Evolutionary conservation across 1,140 invertebrate genomes (phyloP).

Genomic region (Harpegnathos saltator): DNA sequence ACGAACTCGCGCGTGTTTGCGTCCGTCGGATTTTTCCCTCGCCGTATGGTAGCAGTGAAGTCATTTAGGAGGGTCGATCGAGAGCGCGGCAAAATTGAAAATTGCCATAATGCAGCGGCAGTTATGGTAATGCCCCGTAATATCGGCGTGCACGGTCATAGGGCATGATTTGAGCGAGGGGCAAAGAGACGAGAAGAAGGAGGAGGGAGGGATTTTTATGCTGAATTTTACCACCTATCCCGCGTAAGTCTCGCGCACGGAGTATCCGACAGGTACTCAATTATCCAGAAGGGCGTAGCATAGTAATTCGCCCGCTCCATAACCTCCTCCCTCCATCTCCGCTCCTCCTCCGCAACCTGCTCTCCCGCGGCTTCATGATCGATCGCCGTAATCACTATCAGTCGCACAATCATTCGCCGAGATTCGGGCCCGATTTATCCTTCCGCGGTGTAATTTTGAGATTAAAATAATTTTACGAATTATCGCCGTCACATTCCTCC

Average conservation of each 20-base stretch:
- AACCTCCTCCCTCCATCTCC: too few species aligned
- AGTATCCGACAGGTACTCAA: constrained; percentile 53
- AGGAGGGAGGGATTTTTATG: constrained; percentile 64
- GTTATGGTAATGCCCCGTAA: constrained; percentile 73
- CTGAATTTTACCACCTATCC: constrained; percentile 56
- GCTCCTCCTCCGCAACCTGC: not conserved
- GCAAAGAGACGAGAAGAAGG: too few species aligned
- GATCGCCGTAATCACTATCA: constrained; percentile 35
- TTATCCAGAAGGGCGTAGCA: constrained; percentile 38
- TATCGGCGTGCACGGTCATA: constrained; percentile 58
- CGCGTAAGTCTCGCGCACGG: constrained; percentile 59
- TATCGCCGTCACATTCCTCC: too few species aligned
- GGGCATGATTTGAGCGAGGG: constrained; percentile 57
- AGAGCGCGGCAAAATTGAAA: constrained; percentile 73
- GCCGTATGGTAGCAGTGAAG: constrained; percentile 27
- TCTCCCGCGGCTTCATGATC: constrained; percentile 26
- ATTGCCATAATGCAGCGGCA: constrained; percentile 72
- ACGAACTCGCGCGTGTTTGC: constrained; percentile 36
- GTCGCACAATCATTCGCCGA: constrained; percentile 29
- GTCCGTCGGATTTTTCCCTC: constrained; percentile 47
- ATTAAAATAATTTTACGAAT: too few species aligned
- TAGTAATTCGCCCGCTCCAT: constrained; percentile 50
- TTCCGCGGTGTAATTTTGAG: too few species aligned
- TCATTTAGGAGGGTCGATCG: constrained; percentile 66
- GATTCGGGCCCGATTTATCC: constrained; percentile 6